phyloP scores from a whole-genome alignment of 2,888 invertebrate species.

The Trichopria drosophilae region DNA sequence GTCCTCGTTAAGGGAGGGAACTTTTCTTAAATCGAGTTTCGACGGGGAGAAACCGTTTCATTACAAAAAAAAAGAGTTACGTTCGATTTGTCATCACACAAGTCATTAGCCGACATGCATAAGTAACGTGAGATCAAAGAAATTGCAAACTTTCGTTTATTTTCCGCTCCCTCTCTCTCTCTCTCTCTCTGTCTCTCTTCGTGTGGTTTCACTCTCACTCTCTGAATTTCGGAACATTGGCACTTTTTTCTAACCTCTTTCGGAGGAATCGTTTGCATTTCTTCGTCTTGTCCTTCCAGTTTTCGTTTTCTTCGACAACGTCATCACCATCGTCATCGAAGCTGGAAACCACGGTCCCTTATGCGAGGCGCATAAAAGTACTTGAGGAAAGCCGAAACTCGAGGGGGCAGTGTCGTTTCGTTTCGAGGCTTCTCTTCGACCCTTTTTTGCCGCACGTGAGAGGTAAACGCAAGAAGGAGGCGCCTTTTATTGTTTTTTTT shows the following conservation, averaged over 20 bases:
- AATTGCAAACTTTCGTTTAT: conserved; percentile 50
- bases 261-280: no score
- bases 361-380: conserved; percentile 20
- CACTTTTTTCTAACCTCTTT: conserved; percentile 30
- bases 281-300: conserved; percentile 11
- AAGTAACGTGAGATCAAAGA: conserved; percentile 55
- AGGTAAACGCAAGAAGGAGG: conserved; percentile 11
- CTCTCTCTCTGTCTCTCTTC: neutral
- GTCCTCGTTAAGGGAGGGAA: conserved; percentile 39
- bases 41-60: conserved; percentile 22
- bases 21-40: conserved; percentile 30
- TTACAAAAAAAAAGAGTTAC: conserved; percentile 26
- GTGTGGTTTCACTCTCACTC: no score
- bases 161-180: no score
- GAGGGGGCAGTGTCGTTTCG: no score
- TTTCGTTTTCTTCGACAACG: conserved; percentile 4
- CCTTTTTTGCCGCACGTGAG: neutral
- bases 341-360: no score
- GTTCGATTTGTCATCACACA: conserved; percentile 20
- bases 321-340: neutral
- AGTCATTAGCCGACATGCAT: conserved; percentile 20
- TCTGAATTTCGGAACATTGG: conserved; percentile 40
- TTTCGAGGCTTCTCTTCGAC: neutral
- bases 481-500: conserved; percentile 25
- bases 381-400: conserved; percentile 17